Evolutionary conservation across 1,140 invertebrate species (phyloP), one percentile per base, ranked within the genome.

Genomic region (Charaxes varanes): DNA sequence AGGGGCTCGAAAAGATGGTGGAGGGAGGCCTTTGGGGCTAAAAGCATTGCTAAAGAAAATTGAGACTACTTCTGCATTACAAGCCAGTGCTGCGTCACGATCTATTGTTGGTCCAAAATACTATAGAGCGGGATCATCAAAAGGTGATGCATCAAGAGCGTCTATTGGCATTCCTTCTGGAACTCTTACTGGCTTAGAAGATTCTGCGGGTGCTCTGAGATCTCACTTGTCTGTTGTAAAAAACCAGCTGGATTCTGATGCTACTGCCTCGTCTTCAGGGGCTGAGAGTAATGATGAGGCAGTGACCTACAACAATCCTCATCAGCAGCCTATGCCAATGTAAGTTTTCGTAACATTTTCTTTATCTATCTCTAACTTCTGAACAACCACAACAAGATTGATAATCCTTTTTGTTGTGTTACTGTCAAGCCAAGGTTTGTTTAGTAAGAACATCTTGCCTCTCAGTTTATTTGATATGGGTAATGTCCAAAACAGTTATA

Each of bases 221-320:
- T 89, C 87, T 1, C 92, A 93, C 70, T 66, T 95, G 38, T 85
- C 88, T 15, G 82, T 92, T 38, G 86, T 94, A 26, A 90, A 94
- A 59, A 81, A 86, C 28, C 88, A 89, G 53, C 81, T 96, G 27
- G 96, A 97, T 82, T 96, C 95, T 8, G 96, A 98, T 85, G 95
- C 93, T 7, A 98, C 96, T 7, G 94, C 92, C 8, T 96, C 94
- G 33, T 97, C 94, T 63, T 97, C 95, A 18, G 96, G 95, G 22
- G 94, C 94, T 16, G 96, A 97, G 74, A 97, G 94, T 59, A 94
- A 93, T 83, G 95, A 97, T 85, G 96, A 98, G 80, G 88, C 91
- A 77, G 90, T 94, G 40, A 82, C 85, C 42, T 94, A 92, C 76
- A 92, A 90, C 68, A 93, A 93, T 85, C 85, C 86, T 11, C 89